Percentiles rank a stretch among this genome's conserved stretches.
phyloP scores from a whole-genome alignment of 2,888 invertebrate genomes.

The Eupithecia centaureata region DNA sequence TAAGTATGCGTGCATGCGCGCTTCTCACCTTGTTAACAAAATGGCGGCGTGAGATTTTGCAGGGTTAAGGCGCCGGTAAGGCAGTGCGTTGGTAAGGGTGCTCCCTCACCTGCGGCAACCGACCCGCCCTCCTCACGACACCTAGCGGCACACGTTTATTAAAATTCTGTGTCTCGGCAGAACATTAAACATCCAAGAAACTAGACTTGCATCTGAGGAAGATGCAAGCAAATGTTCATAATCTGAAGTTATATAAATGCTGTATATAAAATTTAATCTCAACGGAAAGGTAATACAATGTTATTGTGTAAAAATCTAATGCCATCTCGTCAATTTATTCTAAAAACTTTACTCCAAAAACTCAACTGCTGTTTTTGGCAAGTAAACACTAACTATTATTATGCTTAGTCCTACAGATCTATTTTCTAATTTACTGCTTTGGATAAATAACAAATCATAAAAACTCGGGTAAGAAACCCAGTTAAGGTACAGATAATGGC shows the following conservation, averaged over 20 bases:
- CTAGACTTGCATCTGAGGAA: constrained; percentile 36
- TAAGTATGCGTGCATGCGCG: constrained; percentile 71
- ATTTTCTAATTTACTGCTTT: constrained; percentile 75
- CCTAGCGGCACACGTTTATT: constrained; percentile 85
- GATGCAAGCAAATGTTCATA: constrained; percentile 6
- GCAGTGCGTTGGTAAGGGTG: constrained; percentile 98
- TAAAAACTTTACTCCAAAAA: constrained; percentile 58
- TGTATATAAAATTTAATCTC: constrained; percentile 72
- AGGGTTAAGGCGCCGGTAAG: constrained; percentile 89
- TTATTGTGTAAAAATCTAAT: constrained; percentile 62
- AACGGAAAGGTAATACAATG: constrained; percentile 57
- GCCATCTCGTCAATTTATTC: constrained; percentile 63
- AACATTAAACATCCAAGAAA: constrained; percentile 57
- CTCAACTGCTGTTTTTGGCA: constrained; percentile 63
- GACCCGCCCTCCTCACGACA: constrained; percentile 94
- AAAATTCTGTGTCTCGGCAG: constrained; percentile 70
- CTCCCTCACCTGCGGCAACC: constrained; percentile 95
- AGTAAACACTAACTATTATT: constrained; percentile 72
- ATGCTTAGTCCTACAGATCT: constrained; percentile 73
- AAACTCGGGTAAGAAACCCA: constrained; percentile 59
- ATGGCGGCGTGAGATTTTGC: constrained; percentile 81
- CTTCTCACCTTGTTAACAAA: constrained; percentile 83
- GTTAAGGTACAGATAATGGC: constrained; percentile 75
- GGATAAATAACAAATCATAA: constrained; percentile 76
- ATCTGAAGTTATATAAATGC: constrained; percentile 61